Conservation (phyloP, 2,888 invertebrate species). For the Panzeria rudis region DNA sequence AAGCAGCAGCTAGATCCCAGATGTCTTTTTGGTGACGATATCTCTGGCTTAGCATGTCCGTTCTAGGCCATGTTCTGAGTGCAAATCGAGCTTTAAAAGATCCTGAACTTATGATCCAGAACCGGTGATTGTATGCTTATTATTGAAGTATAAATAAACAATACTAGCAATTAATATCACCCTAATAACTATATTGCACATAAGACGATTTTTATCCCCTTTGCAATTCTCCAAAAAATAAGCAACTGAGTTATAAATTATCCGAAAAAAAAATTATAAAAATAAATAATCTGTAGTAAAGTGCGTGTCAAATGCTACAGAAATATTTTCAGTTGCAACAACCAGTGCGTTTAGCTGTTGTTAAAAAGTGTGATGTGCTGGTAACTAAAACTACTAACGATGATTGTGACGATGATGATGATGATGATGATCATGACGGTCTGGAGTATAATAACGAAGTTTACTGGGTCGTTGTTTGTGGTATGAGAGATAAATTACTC, state of each 20-base stretch:
- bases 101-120: too few species aligned
- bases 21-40: too few species aligned
- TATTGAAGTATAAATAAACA: too few species aligned
- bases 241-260: slow-evolving; percentile 55
- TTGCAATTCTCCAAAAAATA: slow-evolving; percentile 26
- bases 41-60: too few species aligned
- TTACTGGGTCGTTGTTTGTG: neutral
- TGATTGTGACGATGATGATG: neutral
- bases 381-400: slow-evolving; percentile 16
- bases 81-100: too few species aligned
- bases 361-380: slow-evolving; percentile 26
- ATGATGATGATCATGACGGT: neutral
- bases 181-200: slow-evolving; percentile 4
- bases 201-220: slow-evolving; percentile 4
- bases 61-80: too few species aligned
- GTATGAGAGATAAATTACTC: slow-evolving; percentile 35
- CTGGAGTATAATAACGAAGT: slow-evolving; percentile 8
- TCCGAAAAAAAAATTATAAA: slow-evolving; percentile 25
- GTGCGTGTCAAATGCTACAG: slow-evolving; percentile 65
- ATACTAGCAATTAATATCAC: neutral
- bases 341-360: slow-evolving; percentile 32
- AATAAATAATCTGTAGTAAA: slow-evolving; percentile 59
- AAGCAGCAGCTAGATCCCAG: too few species aligned
- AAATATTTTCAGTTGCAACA: slow-evolving; percentile 36
- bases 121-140: too few species aligned